A percentile compares a stretch with the other conserved stretches of the same genome.
Evolutionary conservation across 2,888 invertebrate genomes (phyloP).

Genomic region (Argyresthia goedartella): DNA sequence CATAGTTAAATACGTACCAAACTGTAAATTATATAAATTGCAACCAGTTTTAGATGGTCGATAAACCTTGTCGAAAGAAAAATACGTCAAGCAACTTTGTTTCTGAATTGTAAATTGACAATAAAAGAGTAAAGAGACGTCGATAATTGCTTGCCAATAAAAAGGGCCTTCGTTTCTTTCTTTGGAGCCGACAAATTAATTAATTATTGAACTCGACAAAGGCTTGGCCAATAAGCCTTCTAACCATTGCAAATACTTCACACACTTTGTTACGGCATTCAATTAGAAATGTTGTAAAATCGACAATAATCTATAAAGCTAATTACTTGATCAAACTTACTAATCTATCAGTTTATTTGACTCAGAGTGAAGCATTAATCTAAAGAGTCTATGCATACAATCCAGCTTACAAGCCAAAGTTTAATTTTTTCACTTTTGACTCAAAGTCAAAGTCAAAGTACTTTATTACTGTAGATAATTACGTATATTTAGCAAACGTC

Average conservation of each 20-base stretch:
- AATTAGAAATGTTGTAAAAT: neutral
- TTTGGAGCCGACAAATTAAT: constrained; percentile 1
- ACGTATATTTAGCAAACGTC: too few species aligned
- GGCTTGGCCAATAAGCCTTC: constrained; percentile 1
- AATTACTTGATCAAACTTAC: too few species aligned
- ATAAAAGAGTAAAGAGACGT: neutral
- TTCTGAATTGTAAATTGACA: too few species aligned
- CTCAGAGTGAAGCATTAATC: too few species aligned
- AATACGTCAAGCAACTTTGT: neutral
- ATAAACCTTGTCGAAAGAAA: neutral
- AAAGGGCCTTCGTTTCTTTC: neutral
- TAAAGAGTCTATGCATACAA: too few species aligned
- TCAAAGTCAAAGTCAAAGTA: too few species aligned
- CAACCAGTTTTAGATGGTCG: neutral
- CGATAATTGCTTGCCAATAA: constrained; percentile 5
- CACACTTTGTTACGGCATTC: neutral
- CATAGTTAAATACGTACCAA: too few species aligned
- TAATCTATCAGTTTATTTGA: too few species aligned
- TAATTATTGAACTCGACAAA: constrained; percentile 5
- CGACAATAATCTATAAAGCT: too few species aligned
- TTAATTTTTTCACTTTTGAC: too few species aligned
- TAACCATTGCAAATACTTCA: neutral
- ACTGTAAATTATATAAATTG: neutral
- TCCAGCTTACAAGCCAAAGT: too few species aligned
- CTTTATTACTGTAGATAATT: too few species aligned